Evolutionary conservation across 2,113 vertebrate species (phyloP).

Genomic region (Clarias batrachus): DNA sequence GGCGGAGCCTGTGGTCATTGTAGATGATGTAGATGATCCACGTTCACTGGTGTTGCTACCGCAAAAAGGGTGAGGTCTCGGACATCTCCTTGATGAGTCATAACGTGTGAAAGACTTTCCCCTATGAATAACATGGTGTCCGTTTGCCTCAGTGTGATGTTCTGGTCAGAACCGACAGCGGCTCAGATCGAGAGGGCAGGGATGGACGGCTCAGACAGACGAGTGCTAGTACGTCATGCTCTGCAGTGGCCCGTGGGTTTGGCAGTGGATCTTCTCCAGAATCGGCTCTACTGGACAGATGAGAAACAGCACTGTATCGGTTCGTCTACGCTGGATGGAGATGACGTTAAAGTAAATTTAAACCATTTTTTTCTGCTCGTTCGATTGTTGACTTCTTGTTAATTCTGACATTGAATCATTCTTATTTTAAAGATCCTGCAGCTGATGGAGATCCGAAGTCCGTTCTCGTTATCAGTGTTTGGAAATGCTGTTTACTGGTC

Average conservation of each 20-base stretch:
- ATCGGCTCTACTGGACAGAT: slow-evolving; percentile 88
- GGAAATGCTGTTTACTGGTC: slow-evolving; percentile 89
- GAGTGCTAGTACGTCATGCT: slow-evolving; percentile 70
- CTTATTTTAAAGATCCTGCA: slow-evolving; percentile 74
- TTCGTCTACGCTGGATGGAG: slow-evolving; percentile 81
- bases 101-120: not conserved
- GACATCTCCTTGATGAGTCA: not conserved
- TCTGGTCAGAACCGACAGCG: slow-evolving; percentile 85
- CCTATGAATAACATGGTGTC: not conserved
- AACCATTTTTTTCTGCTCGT: not conserved
- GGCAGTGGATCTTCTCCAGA: slow-evolving; percentile 76
- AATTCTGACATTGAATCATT: not conserved
- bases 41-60: slow-evolving; percentile 81
- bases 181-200: slow-evolving; percentile 81
- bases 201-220: slow-evolving; percentile 84
- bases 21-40: slow-evolving; percentile 80
- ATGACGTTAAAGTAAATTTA: slow-evolving; percentile 70
- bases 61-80: slow-evolving; percentile 74
- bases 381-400: not conserved
- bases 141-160: slow-evolving; percentile 77
- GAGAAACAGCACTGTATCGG: slow-evolving; percentile 81
- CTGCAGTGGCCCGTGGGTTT: slow-evolving; percentile 85
- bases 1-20: slow-evolving; percentile 70
- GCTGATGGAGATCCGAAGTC: slow-evolving; percentile 75
- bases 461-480: slow-evolving; percentile 81